phyloP scores from a whole-genome alignment of 2,888 invertebrate genomes.

The Hirtodrosophila trivittata region DNA sequence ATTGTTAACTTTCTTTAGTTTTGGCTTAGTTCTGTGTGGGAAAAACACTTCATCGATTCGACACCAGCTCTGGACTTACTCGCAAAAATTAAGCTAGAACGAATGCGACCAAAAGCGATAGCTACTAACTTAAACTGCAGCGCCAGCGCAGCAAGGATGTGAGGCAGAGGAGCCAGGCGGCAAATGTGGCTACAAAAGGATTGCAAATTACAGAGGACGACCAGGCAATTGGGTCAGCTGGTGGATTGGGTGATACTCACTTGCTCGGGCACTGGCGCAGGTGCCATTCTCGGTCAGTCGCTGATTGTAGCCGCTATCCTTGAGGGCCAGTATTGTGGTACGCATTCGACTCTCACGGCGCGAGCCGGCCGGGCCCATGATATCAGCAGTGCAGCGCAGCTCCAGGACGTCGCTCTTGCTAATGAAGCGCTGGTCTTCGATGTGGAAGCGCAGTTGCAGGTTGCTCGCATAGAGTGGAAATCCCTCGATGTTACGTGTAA shows the following conservation, averaged over 20 bases:
- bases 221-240: no score
- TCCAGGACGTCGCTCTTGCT: constrained; percentile 81
- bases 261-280: constrained; percentile 53
- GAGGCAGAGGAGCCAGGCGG: constrained; percentile 59
- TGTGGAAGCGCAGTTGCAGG: constrained; percentile 82
- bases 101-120: constrained; percentile 47
- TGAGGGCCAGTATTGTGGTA: constrained; percentile 81
- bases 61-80: constrained; percentile 23
- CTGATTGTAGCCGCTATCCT: constrained; percentile 83
- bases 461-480: constrained; percentile 82
- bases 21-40: constrained; percentile 35
- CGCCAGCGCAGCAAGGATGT: constrained; percentile 61
- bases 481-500: constrained; percentile 81
- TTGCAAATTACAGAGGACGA: not conserved
- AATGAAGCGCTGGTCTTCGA: constrained; percentile 83
- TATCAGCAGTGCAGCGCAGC: constrained; percentile 82
- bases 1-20: constrained; percentile 60
- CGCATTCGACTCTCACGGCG: constrained; percentile 79
- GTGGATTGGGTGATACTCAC: constrained; percentile 25
- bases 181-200: constrained; percentile 51
- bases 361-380: constrained; percentile 78
- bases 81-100: constrained; percentile 50
- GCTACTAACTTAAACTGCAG: constrained; percentile 63
- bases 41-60: constrained; percentile 19
- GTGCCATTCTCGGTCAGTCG: constrained; percentile 78